These are phyloP conservation scores for Pogonocichla stellata DNA, from an alignment of 2,113 vertebrate species.

Conservation along the genomic window DNA sequence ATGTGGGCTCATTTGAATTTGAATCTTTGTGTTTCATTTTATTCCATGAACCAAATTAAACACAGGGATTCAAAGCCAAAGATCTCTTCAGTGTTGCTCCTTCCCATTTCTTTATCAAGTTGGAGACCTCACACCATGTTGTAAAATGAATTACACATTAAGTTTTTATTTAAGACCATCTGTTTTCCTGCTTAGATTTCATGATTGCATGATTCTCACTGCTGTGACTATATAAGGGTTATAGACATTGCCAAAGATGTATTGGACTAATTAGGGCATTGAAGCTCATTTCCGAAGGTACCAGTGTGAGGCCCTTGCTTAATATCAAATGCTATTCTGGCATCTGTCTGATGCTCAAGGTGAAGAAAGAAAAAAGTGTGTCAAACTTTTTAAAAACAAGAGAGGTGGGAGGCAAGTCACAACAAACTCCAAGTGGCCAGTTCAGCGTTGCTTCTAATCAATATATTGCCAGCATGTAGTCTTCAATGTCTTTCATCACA, in stretches of 20 bases:
- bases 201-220: background rate
- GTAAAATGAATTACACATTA: background rate
- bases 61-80: background rate
- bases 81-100: background rate
- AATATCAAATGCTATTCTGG: background rate
- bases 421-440: background rate
- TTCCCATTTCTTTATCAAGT: background rate
- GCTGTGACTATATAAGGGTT: conserved; percentile 20
- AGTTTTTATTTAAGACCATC: conserved; percentile 47
- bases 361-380: background rate
- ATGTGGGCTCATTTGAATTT: background rate
- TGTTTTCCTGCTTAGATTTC: conserved; percentile 33
- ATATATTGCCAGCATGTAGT: background rate
- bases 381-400: background rate
- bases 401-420: background rate
- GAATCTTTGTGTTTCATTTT: background rate
- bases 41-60: background rate
- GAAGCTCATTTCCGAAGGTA: conserved; percentile 6
- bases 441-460: background rate
- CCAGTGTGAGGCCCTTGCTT: background rate
- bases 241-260: conserved; percentile 14
- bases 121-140: background rate
- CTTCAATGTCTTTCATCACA: background rate
- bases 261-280: conserved; percentile 31
- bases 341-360: background rate